Conservation (phyloP, 2,888 invertebrate species). For the Agapostemon virescens region DNA sequence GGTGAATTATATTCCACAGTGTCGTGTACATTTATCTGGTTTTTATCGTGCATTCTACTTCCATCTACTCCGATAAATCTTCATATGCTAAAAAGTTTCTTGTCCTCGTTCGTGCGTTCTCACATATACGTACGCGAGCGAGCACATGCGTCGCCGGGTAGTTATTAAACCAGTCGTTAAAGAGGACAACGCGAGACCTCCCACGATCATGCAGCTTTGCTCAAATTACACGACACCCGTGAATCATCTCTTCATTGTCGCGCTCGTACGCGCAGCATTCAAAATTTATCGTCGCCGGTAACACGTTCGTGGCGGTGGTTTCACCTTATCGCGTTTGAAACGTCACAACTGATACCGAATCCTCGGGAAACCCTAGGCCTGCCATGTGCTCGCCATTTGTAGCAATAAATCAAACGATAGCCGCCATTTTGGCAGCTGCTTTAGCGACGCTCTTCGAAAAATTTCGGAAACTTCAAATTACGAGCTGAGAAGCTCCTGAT, state of each 20-base stretch:
- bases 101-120: not conserved
- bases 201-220: slow-evolving; percentile 9
- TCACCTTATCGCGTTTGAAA: slow-evolving; percentile 4
- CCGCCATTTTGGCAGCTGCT: too few relatives aligned
- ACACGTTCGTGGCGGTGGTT: not conserved
- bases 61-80: not conserved
- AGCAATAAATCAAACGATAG: slow-evolving; percentile 17
- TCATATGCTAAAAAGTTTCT: not conserved
- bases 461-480: too few relatives aligned
- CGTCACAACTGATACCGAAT: slow-evolving; percentile 7
- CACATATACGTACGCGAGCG: too few relatives aligned
- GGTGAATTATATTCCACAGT: not conserved
- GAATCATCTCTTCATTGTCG: slow-evolving; percentile 19
- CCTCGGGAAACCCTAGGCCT: not conserved
- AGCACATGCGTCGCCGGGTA: slow-evolving; percentile 3
- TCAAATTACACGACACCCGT: slow-evolving; percentile 20
- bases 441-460: too few relatives aligned
- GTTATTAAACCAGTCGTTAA: slow-evolving; percentile 16
- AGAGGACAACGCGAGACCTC: slow-evolving; percentile 15
- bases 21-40: not conserved
- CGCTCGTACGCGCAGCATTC: not conserved
- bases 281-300: slow-evolving; percentile 4
- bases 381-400: not conserved
- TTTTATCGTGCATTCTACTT: not conserved
- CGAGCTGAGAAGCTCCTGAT: too few relatives aligned